Evolutionary conservation across 2,888 invertebrate species (phyloP).

Genomic region (Arctia plantaginis): DNA sequence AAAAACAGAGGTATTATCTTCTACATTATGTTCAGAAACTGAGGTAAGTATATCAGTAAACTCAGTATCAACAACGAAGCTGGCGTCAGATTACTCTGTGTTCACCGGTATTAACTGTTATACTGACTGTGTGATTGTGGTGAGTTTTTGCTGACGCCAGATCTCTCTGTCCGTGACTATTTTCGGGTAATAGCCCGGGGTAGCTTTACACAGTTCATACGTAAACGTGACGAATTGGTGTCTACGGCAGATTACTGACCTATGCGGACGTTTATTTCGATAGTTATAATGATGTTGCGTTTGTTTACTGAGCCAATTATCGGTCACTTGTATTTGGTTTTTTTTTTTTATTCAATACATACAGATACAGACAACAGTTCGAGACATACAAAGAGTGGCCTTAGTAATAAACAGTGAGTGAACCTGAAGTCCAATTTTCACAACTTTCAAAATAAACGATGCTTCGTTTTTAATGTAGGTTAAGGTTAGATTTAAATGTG

Average conservation of each 20-base stretch:
- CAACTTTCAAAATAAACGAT: too few relatives aligned
- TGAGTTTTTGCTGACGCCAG: not conserved
- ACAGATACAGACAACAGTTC: too few relatives aligned
- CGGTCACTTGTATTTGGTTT: not conserved
- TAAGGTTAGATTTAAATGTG: too few relatives aligned
- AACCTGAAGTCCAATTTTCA: too few relatives aligned
- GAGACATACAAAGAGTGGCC: too few relatives aligned
- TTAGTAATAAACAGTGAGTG: too few relatives aligned
- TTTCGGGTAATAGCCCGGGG: slow-evolving; percentile 5
- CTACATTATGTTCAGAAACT: not conserved
- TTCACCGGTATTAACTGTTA: not conserved
- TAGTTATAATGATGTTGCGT: not conserved
- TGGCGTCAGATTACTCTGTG: not conserved
- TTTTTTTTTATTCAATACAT: not conserved
- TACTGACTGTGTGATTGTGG: slow-evolving; percentile 3
- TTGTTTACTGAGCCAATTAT: not conserved
- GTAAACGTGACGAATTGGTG: slow-evolving; percentile 11
- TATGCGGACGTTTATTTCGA: slow-evolving; percentile 13
- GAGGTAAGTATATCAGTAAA: not conserved
- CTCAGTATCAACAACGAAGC: not conserved
- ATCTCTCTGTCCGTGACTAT: not conserved
- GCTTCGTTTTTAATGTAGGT: too few relatives aligned
- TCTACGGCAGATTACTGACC: slow-evolving; percentile 1
- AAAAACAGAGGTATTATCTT: not conserved
- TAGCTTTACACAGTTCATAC: slow-evolving; percentile 10